Evolutionary conservation across 2,888 invertebrate genomes (phyloP), one percentile per base, ranked within the genome.

Genomic region (Chymomyza amoena): DNA sequence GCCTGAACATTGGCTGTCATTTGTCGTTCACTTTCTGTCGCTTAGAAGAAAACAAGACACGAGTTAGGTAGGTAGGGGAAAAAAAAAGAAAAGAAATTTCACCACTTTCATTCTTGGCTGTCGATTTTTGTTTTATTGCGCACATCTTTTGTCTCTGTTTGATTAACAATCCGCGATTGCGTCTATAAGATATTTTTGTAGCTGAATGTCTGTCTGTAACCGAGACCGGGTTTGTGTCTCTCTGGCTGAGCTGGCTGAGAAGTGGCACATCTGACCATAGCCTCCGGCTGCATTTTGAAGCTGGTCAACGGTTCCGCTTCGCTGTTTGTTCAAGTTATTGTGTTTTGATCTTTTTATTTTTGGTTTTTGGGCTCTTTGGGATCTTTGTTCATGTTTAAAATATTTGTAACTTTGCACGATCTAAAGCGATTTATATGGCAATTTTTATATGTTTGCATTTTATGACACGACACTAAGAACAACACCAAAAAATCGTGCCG

Each of bases 91-190:
- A 69, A 79, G 76, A 79, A 81, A 81, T 81, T 81, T 81, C 81
- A 81, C 81, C 83, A 81, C 81, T 81, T 81, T 81, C 83, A 81
- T 81, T 81, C 81, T 81, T 80, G 79, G 73, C 79, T 80, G 80
- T 81, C 82, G 77, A 79, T 82, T 80, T 82, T 76, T 82, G 70
- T 79, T 79, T 80, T 80, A 79, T 79, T 78, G 80, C 75, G 70
- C 75, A 70, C 39, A 63, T 59, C 66, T 64, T 64, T 62, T 59
- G 66, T 68, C 63, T 75, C 63, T 70, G 70, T 75, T 76, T 76
- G 75, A 76, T 76, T 32, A 6, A 32, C 32, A 32, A 32, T 32
- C 32, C 32, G 32, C 32, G 75, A 75, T 45, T 45, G 39, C 39
- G 39, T 45, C 39, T 45, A 45, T 45, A 45, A 45, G 6, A 45